Evolutionary conservation across 2,797 vertebrate species (phyloP).

Genomic region (Aulostomus chinensis): DNA sequence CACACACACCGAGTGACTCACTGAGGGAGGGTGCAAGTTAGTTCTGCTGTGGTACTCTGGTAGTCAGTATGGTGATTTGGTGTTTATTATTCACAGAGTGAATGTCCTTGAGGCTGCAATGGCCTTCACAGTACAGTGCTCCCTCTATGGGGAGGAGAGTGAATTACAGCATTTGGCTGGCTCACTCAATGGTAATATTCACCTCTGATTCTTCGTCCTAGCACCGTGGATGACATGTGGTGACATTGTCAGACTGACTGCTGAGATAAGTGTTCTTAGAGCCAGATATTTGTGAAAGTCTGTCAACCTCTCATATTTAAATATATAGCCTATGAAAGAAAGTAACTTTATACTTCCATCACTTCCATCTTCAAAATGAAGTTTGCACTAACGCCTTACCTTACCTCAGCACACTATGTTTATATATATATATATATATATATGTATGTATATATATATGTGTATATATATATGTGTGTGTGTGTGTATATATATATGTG

Average conservation of each 20-base stretch:
- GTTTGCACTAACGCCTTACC: too few relatives aligned
- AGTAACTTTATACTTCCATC: slow-evolving; percentile 15
- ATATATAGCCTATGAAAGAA: neutral
- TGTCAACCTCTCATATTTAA: slow-evolving; percentile 12
- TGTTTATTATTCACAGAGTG: slow-evolving; percentile 74
- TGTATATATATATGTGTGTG: too few relatives aligned
- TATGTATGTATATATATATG: too few relatives aligned
- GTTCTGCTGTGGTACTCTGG: slow-evolving; percentile 33
- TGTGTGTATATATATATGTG: too few relatives aligned
- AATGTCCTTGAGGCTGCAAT: slow-evolving; percentile 68
- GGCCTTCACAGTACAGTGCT: slow-evolving; percentile 53
- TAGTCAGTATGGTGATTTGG: slow-evolving; percentile 31
- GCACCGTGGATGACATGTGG: slow-evolving; percentile 4
- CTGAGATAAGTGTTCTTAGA: slow-evolving; percentile 21
- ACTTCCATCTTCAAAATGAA: neutral
- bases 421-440: too few relatives aligned
- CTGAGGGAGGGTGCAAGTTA: slow-evolving; percentile 15
- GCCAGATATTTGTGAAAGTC: slow-evolving; percentile 17
- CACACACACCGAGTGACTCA: slow-evolving; percentile 42
- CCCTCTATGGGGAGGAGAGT: slow-evolving; percentile 71
- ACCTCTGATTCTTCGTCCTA: slow-evolving; percentile 21
- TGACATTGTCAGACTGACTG: slow-evolving; percentile 36
- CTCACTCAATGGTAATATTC: slow-evolving; percentile 29
- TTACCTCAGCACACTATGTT: neutral
- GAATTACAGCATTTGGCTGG: slow-evolving; percentile 53